Base-by-base conservation (phyloP, 2,888 invertebrate species). In the Epirrita christyi region DNA sequence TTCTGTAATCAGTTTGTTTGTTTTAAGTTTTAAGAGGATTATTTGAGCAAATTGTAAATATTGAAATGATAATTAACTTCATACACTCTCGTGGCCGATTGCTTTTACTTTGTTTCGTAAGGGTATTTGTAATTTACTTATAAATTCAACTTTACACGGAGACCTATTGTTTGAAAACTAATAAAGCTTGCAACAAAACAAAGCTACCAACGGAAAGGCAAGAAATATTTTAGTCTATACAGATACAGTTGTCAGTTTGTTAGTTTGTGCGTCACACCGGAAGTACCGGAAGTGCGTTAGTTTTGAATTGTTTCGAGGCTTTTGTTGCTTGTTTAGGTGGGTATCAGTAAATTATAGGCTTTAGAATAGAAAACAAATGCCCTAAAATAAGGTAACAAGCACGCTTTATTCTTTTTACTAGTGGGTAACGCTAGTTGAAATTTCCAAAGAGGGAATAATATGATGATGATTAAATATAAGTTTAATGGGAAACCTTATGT, bases 211-310 rank as follows among this genome's bases (percentile, higher is more conserved):
- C 64, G 64, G 66, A 63, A 69, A 42, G 62, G 52, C 37, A 55
- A 50, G 50, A 63, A 66, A 68, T 66, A 67, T 70, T 66, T 64
- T 59, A 66, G 64, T 71, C 66, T 68, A 60, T 65, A 66, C 65
- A 64, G 42, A 60, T 65, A 66, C 65, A 64, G 46, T 65, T 61
- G 66, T 64, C 59, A 63, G 70, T 70, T 67, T 53, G 62, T 64
- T 59, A 40, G 61, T 57, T 63, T 59, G 63, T 65, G 52, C 58
- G 63, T 71, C 71, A 69, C 70, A 49, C 57, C 75, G 73, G 76
- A 72, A 64, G 41, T 37, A 15, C 14, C 50, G 79, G 79, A 80
- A 68, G 78, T 73, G 73, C 66, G 76, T 76, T 74, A 78, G 78
- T 80, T 78, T 68, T 64, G 68, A 62, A 57, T 72, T 75, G 70